These are phyloP conservation scores for Lathamus discolor DNA, from an alignment of 2,113 vertebrate species.

Conservation along the genomic window DNA sequence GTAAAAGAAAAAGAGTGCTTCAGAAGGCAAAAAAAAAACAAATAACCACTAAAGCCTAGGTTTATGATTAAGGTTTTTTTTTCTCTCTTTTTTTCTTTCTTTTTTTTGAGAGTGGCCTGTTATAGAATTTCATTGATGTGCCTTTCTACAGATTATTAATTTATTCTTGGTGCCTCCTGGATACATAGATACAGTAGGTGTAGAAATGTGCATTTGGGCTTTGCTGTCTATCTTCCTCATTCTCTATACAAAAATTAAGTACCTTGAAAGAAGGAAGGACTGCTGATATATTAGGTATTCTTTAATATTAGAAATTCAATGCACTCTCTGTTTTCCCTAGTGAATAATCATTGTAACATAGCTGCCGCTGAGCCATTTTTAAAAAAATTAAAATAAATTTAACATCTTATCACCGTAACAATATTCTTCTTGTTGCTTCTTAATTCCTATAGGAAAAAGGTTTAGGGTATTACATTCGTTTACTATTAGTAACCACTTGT, in stretches of 20 bases:
- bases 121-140: neutral
- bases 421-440: neutral
- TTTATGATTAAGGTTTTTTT: neutral
- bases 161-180: neutral
- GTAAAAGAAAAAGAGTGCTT: neutral
- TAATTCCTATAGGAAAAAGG: neutral
- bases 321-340: neutral
- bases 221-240: neutral
- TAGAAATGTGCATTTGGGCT: neutral
- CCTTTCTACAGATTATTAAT: neutral
- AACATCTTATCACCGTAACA: neutral
- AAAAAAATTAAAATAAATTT: neutral
- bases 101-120: rapidly evolving
- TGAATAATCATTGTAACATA: neutral
- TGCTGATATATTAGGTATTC: neutral
- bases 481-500: neutral
- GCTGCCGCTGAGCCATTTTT: neutral
- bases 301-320: neutral
- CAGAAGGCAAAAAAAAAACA: neutral
- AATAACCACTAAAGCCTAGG: neutral
- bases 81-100: neutral
- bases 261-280: neutral
- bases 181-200: neutral
- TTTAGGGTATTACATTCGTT: neutral
- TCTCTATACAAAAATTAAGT: neutral